Conservation (phyloP, 2,888 invertebrate genomes). For the Chalcosyrphus nemorum region DNA sequence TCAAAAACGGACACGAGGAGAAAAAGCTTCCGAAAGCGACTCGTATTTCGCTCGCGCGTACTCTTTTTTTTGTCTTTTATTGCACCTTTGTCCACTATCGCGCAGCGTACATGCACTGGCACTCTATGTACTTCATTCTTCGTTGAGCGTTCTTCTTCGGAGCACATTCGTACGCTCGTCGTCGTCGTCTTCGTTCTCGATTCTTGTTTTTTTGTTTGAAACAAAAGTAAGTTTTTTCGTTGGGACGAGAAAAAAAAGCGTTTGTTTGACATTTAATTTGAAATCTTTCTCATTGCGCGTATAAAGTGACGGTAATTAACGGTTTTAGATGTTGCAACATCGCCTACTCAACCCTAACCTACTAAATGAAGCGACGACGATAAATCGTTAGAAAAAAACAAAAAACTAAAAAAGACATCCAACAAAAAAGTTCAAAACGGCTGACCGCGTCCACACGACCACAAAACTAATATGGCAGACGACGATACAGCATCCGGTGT, state of each 20-base stretch:
- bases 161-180: slow-evolving; percentile 74
- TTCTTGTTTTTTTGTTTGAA: too few relatives aligned
- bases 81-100: slow-evolving; percentile 17
- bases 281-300: neutral
- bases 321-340: slow-evolving; percentile 28
- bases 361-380: slow-evolving; percentile 37
- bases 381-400: slow-evolving; percentile 10
- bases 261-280: slow-evolving; percentile 16
- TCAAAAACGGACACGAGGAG: neutral
- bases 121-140: slow-evolving; percentile 75
- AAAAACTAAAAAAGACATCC: neutral
- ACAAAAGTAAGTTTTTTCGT: neutral
- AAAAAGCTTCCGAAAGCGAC: slow-evolving; percentile 36
- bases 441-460: slow-evolving; percentile 32
- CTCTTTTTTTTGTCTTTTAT: neutral
- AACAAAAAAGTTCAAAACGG: slow-evolving; percentile 3
- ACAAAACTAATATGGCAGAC: slow-evolving; percentile 51
- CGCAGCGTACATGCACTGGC: slow-evolving; percentile 15
- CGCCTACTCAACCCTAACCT: neutral
- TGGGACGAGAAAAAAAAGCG: too few relatives aligned
- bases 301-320: neutral
- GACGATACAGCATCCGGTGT: slow-evolving; percentile 35
- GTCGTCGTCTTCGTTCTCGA: slow-evolving; percentile 44
- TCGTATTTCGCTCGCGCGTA: slow-evolving; percentile 47
- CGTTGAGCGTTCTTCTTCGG: slow-evolving; percentile 76